Base-by-base conservation (phyloP, 2,113 vertebrate species). In the Hirundichthys speculiger region DNA sequence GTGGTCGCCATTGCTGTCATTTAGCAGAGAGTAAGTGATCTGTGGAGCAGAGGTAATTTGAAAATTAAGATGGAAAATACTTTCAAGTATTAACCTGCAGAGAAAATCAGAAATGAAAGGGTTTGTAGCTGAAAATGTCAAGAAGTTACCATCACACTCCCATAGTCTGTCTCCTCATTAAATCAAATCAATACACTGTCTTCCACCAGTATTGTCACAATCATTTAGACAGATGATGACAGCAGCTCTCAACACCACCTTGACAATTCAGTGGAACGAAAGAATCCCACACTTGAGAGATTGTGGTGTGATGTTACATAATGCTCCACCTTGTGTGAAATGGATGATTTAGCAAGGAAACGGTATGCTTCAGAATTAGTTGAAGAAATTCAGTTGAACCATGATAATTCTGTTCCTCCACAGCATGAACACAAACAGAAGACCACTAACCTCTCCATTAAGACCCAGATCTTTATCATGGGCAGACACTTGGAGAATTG, bases 11-110 rank as follows among this genome's bases (percentile, higher is more conserved):
- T 90, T 93, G 75, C 91, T 93, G 82, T 96, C 96, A 41, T 88
- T 94, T 62, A 96, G 86, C 59, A 96, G 83, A 30, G 91, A 94
- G 77, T 96, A 97, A 47, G 91, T 93, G 74, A 97, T 92, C 95
- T 97, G 85, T 42, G 82, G 51, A 83, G 58, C 34, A 65, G n/a
- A 67, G 54, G 54, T 48, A 70, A 64, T 64, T 48, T 14, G 2
- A 53, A 41, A 67, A 49, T 56, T 0, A 64, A 72, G 30, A 34
- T 16, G 5, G 21, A n/a, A 13, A 15, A n/a, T 19, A 61, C 1
- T 61, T 66, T 65, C 8, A 25, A 55, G 38, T 57, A 64, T 34
- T 10, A 34, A 34, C 30, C 30, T 34, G 55, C 19, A 45, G 54
- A 63, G n/a, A 68, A 43, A 3, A 19, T 18, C 10, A 34, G 16